These are phyloP conservation scores for Psophia crepitans DNA, from an alignment of 2,113 vertebrate genomes.

Conservation along the genomic window DNA sequence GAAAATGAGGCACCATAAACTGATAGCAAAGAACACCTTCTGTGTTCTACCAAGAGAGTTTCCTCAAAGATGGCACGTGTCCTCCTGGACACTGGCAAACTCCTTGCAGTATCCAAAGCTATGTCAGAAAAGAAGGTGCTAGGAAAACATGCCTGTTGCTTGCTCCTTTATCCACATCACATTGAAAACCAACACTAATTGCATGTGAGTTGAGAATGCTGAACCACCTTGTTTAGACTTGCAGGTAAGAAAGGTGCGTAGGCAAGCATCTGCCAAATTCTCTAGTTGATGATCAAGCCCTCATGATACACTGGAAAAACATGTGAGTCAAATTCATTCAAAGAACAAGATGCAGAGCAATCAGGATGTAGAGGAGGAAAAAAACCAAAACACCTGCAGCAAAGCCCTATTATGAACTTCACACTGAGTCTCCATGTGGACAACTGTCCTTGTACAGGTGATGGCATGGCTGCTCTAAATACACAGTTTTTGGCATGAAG, in stretches of 20 bases:
- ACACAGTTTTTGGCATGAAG: neutral
- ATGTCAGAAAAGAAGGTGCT: neutral
- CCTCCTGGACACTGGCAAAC: neutral
- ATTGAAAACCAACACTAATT: neutral
- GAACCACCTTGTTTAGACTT: neutral
- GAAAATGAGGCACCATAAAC: neutral
- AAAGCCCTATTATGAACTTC: neutral
- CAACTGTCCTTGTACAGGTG: neutral
- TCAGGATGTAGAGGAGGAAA: too few species aligned
- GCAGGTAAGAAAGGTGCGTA: neutral
- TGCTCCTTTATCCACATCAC: neutral
- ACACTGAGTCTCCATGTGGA: neutral
- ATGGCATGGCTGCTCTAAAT: neutral
- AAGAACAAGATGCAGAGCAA: neutral
- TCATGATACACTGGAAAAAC: neutral
- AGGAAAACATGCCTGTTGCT: neutral
- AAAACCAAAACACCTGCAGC: neutral
- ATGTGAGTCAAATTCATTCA: neutral
- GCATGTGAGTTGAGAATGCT: neutral
- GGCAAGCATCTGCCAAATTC: neutral
- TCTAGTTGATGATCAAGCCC: neutral
- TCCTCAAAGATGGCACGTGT: neutral
- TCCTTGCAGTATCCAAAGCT: neutral
- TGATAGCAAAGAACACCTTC: neutral
- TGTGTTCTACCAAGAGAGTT: too few species aligned